phyloP scores from a whole-genome alignment of 1,140 invertebrate genomes.

The Drosophila biarmipes region DNA sequence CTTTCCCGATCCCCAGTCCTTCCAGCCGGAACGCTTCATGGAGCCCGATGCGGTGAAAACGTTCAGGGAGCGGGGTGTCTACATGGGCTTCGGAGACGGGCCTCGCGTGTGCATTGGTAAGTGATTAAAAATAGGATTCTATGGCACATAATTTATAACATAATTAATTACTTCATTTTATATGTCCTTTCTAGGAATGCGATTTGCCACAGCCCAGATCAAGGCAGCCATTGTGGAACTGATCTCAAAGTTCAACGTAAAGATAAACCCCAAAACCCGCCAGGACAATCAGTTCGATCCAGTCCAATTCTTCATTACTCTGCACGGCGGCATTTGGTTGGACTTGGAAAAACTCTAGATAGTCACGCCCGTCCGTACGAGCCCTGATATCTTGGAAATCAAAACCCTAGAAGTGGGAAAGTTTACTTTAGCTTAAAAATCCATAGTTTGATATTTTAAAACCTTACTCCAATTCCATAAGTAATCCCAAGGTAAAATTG shows the following conservation, averaged over 20 bases:
- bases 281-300: constrained; percentile 60
- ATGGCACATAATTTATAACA: no score
- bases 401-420: no score
- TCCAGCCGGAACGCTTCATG: constrained; percentile 88
- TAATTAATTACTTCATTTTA: no score
- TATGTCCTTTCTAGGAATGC: no score
- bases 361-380: no score
- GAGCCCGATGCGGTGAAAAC: constrained; percentile 63
- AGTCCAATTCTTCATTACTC: constrained; percentile 16
- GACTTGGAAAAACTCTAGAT: constrained; percentile 49
- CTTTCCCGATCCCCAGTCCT: constrained; percentile 89
- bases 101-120: constrained; percentile 69
- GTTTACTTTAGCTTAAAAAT: no score
- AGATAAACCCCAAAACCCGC: constrained; percentile 68
- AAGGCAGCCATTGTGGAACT: constrained; percentile 75
- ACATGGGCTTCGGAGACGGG: constrained; percentile 68
- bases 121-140: no score
- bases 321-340: constrained; percentile 69
- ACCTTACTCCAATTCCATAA: no score
- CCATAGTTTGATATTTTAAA: no score
- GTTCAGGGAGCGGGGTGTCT: constrained; percentile 57
- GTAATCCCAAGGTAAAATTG: no score
- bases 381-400: no score
- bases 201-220: constrained; percentile 68
- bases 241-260: constrained; percentile 64